phyloP scores from a whole-genome alignment of 1,140 invertebrate species.

The Ridgeia piscesae region DNA sequence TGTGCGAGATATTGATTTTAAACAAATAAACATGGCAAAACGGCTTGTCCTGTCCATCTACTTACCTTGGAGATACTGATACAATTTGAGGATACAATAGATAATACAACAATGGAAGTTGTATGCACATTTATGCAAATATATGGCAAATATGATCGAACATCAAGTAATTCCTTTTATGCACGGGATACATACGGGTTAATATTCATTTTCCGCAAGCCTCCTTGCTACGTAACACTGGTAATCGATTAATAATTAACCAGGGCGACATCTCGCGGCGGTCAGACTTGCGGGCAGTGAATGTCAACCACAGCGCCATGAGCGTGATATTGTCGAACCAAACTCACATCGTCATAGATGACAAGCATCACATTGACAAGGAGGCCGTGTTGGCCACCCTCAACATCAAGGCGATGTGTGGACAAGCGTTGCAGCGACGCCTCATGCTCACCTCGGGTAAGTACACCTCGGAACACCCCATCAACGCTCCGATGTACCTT shows the following conservation, averaged over 20 bases:
- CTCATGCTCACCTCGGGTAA: not conserved
- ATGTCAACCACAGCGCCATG: not conserved
- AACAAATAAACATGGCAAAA: too few relatives aligned
- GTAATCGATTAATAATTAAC: not conserved
- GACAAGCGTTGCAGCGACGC: not conserved
- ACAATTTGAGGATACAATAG: too few relatives aligned
- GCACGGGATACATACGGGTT: too few relatives aligned
- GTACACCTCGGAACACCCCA: not conserved
- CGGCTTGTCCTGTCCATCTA: too few relatives aligned
- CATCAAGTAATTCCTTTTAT: not conserved
- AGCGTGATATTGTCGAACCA: constrained; percentile 12
- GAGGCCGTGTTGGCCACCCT: not conserved
- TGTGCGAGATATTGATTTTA: too few relatives aligned
- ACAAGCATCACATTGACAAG: not conserved
- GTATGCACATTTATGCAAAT: too few relatives aligned
- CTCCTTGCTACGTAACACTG: not conserved
- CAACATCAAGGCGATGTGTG: constrained; percentile 1
- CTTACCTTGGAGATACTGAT: too few relatives aligned
- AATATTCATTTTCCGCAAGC: not conserved
- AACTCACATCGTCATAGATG: not conserved
- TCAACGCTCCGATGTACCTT: too few relatives aligned
- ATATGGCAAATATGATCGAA: too few relatives aligned
- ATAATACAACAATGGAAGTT: too few relatives aligned
- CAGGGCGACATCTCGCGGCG: constrained; percentile 4
- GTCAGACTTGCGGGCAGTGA: not conserved